Base-by-base conservation (phyloP, 2,797 vertebrate species). In the Alca torda region DNA sequence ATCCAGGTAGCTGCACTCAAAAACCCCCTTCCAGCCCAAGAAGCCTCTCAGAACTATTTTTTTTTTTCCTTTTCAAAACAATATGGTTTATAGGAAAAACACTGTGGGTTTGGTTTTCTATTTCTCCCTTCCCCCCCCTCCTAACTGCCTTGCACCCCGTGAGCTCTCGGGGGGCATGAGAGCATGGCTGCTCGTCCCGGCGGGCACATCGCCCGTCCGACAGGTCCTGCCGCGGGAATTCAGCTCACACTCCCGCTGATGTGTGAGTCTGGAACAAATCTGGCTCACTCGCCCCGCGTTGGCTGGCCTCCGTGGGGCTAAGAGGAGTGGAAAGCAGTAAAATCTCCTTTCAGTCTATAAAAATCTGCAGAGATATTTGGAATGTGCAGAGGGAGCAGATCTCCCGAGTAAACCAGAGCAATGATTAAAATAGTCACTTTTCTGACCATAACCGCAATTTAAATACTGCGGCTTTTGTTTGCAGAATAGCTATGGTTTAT, bases 301-400 rank as follows among this genome's bases (percentile, higher is more conserved):
- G 95, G 95, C 96, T 48, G 41, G 89, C 90, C 88, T 95, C 91
- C 0, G 87, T 16, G 39, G 87, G 93, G 79, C 93, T 88, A 39
- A 84, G 82, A 91, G 92, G 64, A 79, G 82, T 95, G 95, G 94
- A 96, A 96, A 84, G 97, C 93, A 94, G 95, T 97, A 97, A 97
- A 97, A 96, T 96, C 94, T 95, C 92, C 84, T 88, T 97, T 96
- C 96, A 96, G 95, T 89, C 96, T 95, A 97, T 97, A 97, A 97
- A 97, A 97, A 92, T 76, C 95, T 96, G 92, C 94, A 97, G 96
- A 97, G 96, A 97, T 97, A 97, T 93, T 96, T 96, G 97, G 92
- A 96, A 96, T 91, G 94, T 95, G 93, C 92, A 84, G 94, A 95
- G 94, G 95, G 96, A 97, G 94, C 96, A 93, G 87, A 88, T 96